These are phyloP conservation scores for Drymonia ruficornis DNA, from an alignment of 2,888 invertebrate species.

Conservation along the genomic window DNA sequence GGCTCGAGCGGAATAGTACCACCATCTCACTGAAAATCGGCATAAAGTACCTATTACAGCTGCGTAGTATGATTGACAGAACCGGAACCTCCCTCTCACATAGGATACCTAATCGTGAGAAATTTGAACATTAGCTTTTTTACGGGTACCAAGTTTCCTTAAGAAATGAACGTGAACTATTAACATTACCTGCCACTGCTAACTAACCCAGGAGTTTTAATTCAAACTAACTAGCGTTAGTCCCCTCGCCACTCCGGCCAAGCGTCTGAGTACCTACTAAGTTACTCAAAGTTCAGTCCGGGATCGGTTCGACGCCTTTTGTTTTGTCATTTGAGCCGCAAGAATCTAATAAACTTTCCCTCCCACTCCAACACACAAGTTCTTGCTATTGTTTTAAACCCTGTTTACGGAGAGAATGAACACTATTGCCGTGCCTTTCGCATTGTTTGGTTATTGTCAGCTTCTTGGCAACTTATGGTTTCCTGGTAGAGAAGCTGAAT, in stretches of 20 bases:
- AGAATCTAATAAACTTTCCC: constrained; percentile 41
- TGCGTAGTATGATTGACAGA: too few species aligned
- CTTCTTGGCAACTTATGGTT: constrained; percentile 7
- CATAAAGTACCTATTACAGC: too few species aligned
- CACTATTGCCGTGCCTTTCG: constrained; percentile 20
- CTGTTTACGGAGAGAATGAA: constrained; percentile 29
- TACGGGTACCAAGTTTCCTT: not conserved
- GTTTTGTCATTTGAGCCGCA: constrained; percentile 58
- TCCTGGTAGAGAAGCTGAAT: not conserved
- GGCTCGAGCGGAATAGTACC: too few species aligned
- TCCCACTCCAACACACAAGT: constrained; percentile 32
- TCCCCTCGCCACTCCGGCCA: constrained; percentile 43
- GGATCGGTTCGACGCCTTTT: constrained; percentile 47
- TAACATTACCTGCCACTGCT: not conserved
- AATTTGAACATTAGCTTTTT: too few species aligned
- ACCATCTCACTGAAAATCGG: too few species aligned
- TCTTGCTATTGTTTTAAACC: constrained; percentile 29
- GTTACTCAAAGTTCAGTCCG: constrained; percentile 48
- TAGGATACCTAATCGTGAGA: too few species aligned
- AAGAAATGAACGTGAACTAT: not conserved
- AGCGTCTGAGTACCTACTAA: constrained; percentile 43
- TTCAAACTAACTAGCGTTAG: constrained; percentile 35
- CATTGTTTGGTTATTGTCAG: constrained; percentile 23
- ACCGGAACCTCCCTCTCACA: too few species aligned
- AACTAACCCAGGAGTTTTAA: constrained; percentile 20